These are phyloP conservation scores for Odontamblyopus rebecca DNA, from an alignment of 2,797 vertebrate genomes.

Conservation along the genomic window DNA sequence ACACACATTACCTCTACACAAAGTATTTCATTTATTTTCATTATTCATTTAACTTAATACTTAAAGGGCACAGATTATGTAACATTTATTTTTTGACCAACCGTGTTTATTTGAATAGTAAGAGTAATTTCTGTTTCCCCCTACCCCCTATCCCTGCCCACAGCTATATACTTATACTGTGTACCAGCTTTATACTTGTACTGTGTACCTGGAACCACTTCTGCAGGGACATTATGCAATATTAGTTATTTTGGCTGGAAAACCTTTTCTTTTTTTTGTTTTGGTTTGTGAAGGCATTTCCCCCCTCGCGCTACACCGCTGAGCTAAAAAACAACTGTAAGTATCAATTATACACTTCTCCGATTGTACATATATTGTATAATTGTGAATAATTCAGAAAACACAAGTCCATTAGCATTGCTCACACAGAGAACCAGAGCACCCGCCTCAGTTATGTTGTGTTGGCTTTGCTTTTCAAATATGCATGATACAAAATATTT, in stretches of 20 bases:
- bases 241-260: not conserved
- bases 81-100: too few species aligned
- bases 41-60: not conserved
- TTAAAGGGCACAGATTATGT: not conserved
- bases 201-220: not conserved
- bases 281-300: not conserved
- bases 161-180: too few species aligned
- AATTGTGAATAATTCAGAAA: conserved; percentile 81
- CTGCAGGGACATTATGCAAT: not conserved
- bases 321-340: not conserved
- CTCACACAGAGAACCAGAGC: conserved; percentile 55
- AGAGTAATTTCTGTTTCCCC: too few species aligned
- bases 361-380: conserved; percentile 64
- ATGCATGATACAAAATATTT: conserved; percentile 83
- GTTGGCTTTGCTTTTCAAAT: conserved; percentile 70
- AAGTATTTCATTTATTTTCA: not conserved
- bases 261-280: too few species aligned
- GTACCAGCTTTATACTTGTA: too few species aligned
- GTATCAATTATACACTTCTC: conserved; percentile 74
- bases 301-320: not conserved
- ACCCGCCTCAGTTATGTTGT: conserved; percentile 56
- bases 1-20: not conserved
- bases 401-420: conserved; percentile 82
- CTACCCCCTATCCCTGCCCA: too few species aligned
- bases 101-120: too few species aligned